Evolutionary conservation across 2,888 invertebrate species (phyloP).

Genomic region (Phengaris alcon): DNA sequence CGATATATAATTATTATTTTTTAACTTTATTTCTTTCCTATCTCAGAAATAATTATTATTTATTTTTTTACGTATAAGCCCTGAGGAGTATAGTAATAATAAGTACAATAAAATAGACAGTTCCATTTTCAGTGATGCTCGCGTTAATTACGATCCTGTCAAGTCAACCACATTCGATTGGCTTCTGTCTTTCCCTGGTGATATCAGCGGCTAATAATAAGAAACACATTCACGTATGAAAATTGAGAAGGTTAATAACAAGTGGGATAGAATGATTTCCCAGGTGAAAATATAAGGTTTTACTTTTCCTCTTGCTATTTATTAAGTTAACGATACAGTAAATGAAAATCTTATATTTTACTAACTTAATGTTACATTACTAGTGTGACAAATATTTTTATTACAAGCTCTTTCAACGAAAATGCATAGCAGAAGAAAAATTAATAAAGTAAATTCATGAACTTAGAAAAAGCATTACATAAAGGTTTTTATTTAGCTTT

Average conservation of each 20-base stretch:
- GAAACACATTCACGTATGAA: conserved; percentile 18
- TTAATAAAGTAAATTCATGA: no score
- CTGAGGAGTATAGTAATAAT: background rate
- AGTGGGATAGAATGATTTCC: conserved; percentile 35
- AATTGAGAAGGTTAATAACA: conserved; percentile 24
- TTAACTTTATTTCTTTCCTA: no score
- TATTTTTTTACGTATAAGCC: background rate
- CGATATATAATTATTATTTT: no score
- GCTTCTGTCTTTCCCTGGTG: background rate
- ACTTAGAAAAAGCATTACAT: no score
- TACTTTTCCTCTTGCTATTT: conserved; percentile 53
- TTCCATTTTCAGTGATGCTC: background rate
- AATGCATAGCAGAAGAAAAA: no score
- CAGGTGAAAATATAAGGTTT: conserved; percentile 49
- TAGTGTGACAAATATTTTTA: no score
- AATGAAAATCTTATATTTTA: conserved; percentile 19
- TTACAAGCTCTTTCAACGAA: no score
- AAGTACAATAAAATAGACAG: no score
- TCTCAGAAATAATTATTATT: background rate
- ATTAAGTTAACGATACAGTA: conserved; percentile 47
- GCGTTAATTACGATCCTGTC: conserved; percentile 9
- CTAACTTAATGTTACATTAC: no score
- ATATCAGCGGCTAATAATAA: background rate
- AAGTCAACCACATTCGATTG: conserved; percentile 5
- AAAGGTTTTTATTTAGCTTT: background rate